Evolutionary conservation across 2,888 invertebrate species (phyloP).

Genomic region (Phengaris arion): DNA sequence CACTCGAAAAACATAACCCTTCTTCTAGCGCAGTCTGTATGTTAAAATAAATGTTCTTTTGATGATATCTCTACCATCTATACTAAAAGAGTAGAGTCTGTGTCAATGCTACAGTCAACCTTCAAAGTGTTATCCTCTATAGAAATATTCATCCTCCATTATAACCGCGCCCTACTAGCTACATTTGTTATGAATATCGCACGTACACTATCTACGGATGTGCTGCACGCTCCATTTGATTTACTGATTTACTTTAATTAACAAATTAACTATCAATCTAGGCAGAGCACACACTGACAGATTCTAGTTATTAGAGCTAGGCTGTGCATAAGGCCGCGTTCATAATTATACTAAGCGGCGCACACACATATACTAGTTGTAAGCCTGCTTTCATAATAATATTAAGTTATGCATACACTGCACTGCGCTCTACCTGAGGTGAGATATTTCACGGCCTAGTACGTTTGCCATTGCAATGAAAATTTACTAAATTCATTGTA

Average conservation of each 20-base stretch:
- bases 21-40: too few species aligned
- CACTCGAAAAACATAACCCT: too few species aligned
- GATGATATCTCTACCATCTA: too few species aligned
- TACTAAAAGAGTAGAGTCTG: neutral
- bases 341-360: neutral
- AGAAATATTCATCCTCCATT: neutral
- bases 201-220: slow-evolving; percentile 42
- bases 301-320: neutral
- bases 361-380: neutral
- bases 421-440: neutral
- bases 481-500: neutral
- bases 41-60: too few species aligned
- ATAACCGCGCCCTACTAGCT: slow-evolving; percentile 31
- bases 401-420: neutral
- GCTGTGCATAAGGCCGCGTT: neutral
- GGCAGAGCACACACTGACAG: neutral
- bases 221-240: slow-evolving; percentile 39
- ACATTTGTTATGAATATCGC: slow-evolving; percentile 39
- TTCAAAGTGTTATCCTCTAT: too few species aligned
- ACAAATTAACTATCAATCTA: neutral
- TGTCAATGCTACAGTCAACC: too few species aligned
- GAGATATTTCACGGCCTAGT: neutral
- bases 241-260: slow-evolving; percentile 29
- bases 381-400: neutral
- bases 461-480: neutral